Evolutionary conservation across 2,113 vertebrate species (phyloP), one percentile per base, ranked within the genome.

Genomic region (Piprites chloris): DNA sequence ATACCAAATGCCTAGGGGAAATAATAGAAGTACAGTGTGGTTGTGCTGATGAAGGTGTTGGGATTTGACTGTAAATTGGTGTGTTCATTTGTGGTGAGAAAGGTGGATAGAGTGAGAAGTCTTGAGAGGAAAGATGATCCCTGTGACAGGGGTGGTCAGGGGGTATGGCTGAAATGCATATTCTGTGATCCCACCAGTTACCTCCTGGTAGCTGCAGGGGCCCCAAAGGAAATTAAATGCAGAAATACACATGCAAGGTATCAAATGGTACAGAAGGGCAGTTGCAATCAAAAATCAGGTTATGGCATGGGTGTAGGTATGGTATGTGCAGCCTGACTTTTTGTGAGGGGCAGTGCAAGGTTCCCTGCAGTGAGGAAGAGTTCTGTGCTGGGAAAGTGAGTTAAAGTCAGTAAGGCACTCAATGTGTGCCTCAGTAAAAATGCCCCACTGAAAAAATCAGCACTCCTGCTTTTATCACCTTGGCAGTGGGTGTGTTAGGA

Each of bases 71-170:
- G 17, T 63, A 35, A 20, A 58, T 39, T 65, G 32, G 9, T 59
- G 63, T 50, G 33, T 46, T 69, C 10, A 32, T 78, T 71, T n/a
- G n/a, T 62, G 50, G 8, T 69, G 41, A 39, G 56, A 32, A 56
- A 39, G 39, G 33, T 3, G 1, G 3, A 27, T 14, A 9, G 6
- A 78, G 41, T 1, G 0, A 26, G 19, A 47, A 61, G n/a, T 53
- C 24, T 6, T 0, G 5, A 74, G 66, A 66, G 42, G 46, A 52
- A 50, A 44, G n/a, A 11, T 63, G 47, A 32, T 71, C n/a, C 69
- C 12, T 66, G 44, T 24, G 39, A 11, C 28, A 4, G 21, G 7
- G 65, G 12, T 56, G 46, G 41, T 26, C 0, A 0, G 50, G 53
- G 53, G 22, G 8, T 20, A 6, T 33, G 4, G n/a, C 50, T 76